Conservation (phyloP, 2,888 invertebrate species). For the Patella pellucida region DNA sequence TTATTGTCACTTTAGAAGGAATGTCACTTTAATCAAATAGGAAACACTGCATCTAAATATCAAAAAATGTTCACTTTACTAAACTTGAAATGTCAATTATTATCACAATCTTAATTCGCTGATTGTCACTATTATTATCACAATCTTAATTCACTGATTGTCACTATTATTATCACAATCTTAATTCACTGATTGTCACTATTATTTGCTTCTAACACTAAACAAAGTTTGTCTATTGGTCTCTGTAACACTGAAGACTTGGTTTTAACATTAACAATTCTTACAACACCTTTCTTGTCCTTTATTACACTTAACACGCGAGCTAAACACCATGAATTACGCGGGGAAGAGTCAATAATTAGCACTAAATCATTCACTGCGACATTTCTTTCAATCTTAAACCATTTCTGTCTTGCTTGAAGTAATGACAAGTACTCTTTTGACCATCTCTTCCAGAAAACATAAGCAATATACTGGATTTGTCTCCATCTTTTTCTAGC, state of each 20-base stretch:
- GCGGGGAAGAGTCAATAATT: constrained; percentile 11
- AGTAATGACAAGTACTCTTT: constrained; percentile 25
- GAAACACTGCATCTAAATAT: too few species aligned
- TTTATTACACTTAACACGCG: not conserved
- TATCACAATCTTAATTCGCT: too few species aligned
- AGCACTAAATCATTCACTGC: constrained; percentile 10
- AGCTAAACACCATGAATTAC: constrained; percentile 16
- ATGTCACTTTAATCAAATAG: too few species aligned
- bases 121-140: too few species aligned
- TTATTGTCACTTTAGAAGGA: too few species aligned
- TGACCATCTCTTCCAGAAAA: constrained; percentile 33
- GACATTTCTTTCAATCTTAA: not conserved
- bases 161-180: too few species aligned
- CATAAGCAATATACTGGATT: constrained; percentile 35
- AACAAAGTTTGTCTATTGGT: constrained; percentile 21
- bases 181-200: not conserved
- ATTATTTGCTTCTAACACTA: constrained; percentile 15
- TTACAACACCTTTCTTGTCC: constrained; percentile 14
- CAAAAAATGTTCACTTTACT: too few species aligned
- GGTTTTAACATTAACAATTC: constrained; percentile 18
- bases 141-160: too few species aligned
- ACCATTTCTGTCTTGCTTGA: constrained; percentile 32
- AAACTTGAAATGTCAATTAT: too few species aligned
- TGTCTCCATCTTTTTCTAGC: constrained; percentile 32
- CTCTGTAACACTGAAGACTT: not conserved